A percentile compares a stretch with the other conserved stretches of the same genome.
phyloP scores from a whole-genome alignment of 2,113 vertebrate species.

The Leucopternis melanops region DNA sequence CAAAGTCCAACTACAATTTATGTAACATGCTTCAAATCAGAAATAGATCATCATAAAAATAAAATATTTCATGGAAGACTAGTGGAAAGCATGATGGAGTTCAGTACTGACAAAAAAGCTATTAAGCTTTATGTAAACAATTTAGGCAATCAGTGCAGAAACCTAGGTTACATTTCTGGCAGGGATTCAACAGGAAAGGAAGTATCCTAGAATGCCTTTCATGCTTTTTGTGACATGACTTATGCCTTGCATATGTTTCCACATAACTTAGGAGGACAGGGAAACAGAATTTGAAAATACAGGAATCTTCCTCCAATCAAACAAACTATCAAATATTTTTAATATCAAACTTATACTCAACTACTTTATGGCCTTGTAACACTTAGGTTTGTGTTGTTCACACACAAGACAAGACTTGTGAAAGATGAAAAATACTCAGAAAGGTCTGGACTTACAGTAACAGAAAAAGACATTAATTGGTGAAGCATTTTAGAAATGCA shows the following conservation, averaged over 20 bases:
- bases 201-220: not conserved
- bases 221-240: not conserved
- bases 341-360: not conserved
- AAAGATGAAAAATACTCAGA: not conserved
- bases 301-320: not conserved
- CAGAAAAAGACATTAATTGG: not conserved
- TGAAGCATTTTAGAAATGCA: not conserved
- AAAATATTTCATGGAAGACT: not conserved
- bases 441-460: not conserved
- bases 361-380: not conserved
- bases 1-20: not conserved
- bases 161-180: not conserved
- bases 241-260: not conserved
- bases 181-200: not conserved
- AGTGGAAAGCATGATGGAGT: not conserved
- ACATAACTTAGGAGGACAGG: not conserved
- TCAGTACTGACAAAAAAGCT: not conserved
- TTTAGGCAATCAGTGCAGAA: constrained; percentile 28
- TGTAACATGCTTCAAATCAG: not conserved
- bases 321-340: not conserved
- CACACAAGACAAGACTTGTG: not conserved
- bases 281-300: not conserved
- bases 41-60: not conserved
- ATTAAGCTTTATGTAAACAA: constrained; percentile 21
- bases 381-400: not conserved